Percentiles rank a stretch among this genome's conserved stretches.
Conservation (phyloP, 2,888 invertebrate species). For the Vesta saturnalis region DNA sequence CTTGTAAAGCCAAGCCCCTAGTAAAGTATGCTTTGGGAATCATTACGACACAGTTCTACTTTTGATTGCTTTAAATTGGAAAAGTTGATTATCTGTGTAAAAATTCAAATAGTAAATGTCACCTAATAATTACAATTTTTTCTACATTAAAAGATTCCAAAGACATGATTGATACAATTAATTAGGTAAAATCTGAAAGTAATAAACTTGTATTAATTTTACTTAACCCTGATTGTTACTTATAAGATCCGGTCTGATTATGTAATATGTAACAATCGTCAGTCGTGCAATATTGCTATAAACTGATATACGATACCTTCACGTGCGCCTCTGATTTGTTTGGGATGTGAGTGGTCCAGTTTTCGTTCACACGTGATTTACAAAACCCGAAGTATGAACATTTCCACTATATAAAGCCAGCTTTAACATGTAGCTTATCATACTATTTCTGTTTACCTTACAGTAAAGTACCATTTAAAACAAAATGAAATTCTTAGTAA, state of each 20-base stretch:
- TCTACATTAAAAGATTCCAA: neutral
- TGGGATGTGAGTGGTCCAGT: constrained; percentile 39
- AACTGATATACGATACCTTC: constrained; percentile 16
- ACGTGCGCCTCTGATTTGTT: constrained; percentile 35
- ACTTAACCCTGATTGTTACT: neutral
- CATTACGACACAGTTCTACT: constrained; percentile 25
- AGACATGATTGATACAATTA: neutral
- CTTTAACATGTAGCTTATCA: constrained; percentile 24
- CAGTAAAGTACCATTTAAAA: constrained; percentile 26
- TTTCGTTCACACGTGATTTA: constrained; percentile 38
- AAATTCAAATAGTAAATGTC: constrained; percentile 5
- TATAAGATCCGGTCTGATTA: constrained; percentile 9
- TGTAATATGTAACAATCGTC: neutral
- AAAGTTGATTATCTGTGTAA: neutral
- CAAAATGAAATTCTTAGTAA: constrained; percentile 45
- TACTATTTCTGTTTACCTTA: constrained; percentile 26
- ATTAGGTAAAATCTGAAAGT: constrained; percentile 6
- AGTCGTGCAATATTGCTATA: neutral
- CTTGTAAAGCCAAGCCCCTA: constrained; percentile 19
- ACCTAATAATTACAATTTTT: neutral
- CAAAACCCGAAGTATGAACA: constrained; percentile 32
- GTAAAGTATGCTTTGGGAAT: neutral
- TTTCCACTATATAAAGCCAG: constrained; percentile 37
- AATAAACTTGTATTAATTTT: neutral
- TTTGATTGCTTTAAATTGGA: constrained; percentile 12